These are phyloP conservation scores for Cebidichthys violaceus DNA, from an alignment of 2,113 vertebrate genomes.

Conservation along the genomic window DNA sequence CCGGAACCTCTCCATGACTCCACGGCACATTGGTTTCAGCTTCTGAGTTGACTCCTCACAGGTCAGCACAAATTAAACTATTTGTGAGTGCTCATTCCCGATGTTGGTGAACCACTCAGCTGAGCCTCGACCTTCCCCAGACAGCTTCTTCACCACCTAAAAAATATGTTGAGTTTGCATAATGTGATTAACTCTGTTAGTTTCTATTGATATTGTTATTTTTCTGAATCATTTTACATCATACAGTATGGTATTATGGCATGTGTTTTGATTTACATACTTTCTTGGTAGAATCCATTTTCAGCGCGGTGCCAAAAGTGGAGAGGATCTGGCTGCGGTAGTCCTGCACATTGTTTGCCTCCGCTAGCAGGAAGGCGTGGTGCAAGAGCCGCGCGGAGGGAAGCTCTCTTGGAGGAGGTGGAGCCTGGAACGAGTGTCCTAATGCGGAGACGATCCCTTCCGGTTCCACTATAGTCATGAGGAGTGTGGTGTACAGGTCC, in stretches of 20 bases:
- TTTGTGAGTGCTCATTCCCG: not conserved
- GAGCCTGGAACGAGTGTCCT: not conserved
- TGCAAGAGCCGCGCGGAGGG: not conserved
- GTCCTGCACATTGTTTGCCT: not conserved
- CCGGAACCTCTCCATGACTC: not conserved
- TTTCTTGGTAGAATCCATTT: slow-evolving; percentile 1
- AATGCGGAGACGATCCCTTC: not conserved
- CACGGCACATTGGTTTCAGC: not conserved
- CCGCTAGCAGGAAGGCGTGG: not conserved
- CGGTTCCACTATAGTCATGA: not conserved
- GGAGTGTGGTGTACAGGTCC: not conserved
- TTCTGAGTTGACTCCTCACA: not conserved
- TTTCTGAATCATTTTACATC: not conserved
- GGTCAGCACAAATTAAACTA: not conserved
- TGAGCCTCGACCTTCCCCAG: not conserved
- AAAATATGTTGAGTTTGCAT: not conserved
- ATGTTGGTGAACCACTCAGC: not conserved
- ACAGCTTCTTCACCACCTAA: not conserved
- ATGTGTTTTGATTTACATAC: not conserved
- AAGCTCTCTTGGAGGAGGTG: not conserved
- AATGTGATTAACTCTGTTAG: not conserved
- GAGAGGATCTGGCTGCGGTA: not conserved
- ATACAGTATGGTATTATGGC: not conserved
- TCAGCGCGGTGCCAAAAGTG: not conserved
- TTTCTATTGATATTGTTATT: not conserved